A percentile compares a stretch with the other conserved stretches of the same genome.
Evolutionary conservation across 2,797 vertebrate species (phyloP).

Genomic region (Anas bahamensis): DNA sequence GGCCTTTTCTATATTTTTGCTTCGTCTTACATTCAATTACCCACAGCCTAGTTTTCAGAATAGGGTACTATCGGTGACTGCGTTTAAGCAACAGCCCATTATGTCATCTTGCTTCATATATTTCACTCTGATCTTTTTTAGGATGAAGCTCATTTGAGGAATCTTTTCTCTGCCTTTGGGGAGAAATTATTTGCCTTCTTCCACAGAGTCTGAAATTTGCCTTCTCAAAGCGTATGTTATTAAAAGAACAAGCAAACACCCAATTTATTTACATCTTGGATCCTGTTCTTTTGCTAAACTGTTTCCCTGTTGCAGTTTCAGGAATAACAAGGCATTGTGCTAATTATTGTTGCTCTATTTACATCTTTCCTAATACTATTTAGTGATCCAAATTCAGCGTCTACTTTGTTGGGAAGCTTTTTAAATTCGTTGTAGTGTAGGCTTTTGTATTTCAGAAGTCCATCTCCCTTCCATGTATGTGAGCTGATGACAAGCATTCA

Average conservation of each 20-base stretch:
- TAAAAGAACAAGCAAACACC: conserved; percentile 47
- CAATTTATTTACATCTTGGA: conserved; percentile 44
- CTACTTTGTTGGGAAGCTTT: conserved; percentile 43
- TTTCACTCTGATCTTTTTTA: conserved; percentile 68
- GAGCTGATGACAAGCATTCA: not conserved
- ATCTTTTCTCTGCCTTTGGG: conserved; percentile 63
- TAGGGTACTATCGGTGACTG: conserved; percentile 17
- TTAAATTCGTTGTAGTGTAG: not conserved
- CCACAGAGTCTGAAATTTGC: conserved; percentile 58
- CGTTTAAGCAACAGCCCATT: conserved; percentile 57
- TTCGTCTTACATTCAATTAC: conserved; percentile 75
- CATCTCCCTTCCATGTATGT: not conserved
- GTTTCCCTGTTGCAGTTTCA: conserved; percentile 48
- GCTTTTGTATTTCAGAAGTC: not conserved
- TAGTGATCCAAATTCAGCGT: not conserved
- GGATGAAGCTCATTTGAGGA: conserved; percentile 71
- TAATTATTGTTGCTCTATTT: conserved; percentile 51
- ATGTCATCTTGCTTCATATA: conserved; percentile 62
- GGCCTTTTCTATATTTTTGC: conserved; percentile 72
- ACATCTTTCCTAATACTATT: not conserved
- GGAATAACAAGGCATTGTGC: conserved; percentile 34
- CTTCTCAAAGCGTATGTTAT: conserved; percentile 61
- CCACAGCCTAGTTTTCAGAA: conserved; percentile 54
- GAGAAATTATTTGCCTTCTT: conserved; percentile 54
- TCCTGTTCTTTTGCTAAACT: conserved; percentile 49